Evolutionary conservation across 2,797 vertebrate genomes (phyloP).

Genomic region (Protosalanx chinensis): DNA sequence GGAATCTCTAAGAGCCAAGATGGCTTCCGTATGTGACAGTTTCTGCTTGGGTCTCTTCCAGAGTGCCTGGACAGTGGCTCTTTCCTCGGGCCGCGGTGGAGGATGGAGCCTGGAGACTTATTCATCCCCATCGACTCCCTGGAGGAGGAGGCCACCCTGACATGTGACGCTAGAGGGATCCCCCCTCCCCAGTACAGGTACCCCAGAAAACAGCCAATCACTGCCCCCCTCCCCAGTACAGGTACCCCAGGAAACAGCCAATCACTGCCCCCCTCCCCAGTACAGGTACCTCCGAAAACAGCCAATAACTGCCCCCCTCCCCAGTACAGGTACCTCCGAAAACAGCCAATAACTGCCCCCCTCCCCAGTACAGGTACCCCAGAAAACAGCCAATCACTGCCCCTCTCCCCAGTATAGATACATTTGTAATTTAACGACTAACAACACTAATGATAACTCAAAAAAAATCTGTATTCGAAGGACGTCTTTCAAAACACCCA

Average conservation of each 20-base stretch:
- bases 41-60: conserved; percentile 31
- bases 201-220: background rate
- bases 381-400: too few species aligned
- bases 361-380: conserved; percentile 73
- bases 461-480: too few species aligned
- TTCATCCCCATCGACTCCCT: conserved; percentile 74
- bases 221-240: conserved; percentile 59
- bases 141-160: conserved; percentile 76
- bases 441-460: too few species aligned
- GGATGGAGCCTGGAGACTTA: conserved; percentile 77
- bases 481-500: too few species aligned
- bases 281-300: conserved; percentile 63
- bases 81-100: conserved; percentile 74
- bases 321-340: conserved; percentile 69
- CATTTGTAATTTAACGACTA: background rate
- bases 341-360: conserved; percentile 26
- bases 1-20: too few species aligned
- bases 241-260: conserved; percentile 44
- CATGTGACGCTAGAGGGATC: conserved; percentile 74
- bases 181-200: conserved; percentile 76
- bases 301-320: conserved; percentile 47
- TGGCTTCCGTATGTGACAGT: background rate
- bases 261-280: conserved; percentile 59
- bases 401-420: conserved; percentile 68
- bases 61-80: conserved; percentile 72